Evolutionary conservation across 2,888 invertebrate species (phyloP).

Genomic region (Lasioglossum lativentre): DNA sequence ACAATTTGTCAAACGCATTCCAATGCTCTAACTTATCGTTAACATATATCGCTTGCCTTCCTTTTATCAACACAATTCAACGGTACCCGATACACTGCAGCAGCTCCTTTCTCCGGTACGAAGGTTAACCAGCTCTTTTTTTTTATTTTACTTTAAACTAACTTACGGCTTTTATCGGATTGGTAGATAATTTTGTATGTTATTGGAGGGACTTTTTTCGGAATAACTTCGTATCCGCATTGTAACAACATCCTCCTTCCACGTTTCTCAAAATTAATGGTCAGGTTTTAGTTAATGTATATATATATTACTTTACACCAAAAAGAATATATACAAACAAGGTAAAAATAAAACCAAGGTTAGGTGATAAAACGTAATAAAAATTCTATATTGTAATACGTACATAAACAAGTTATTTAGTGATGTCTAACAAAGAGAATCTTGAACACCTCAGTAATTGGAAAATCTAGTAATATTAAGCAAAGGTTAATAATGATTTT

Average conservation of each 20-base stretch:
- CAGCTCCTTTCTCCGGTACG: slow-evolving; percentile 45
- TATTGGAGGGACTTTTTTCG: neutral
- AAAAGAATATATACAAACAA: neutral
- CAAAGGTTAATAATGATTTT: too few relatives aligned
- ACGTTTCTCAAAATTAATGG: neutral
- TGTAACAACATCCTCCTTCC: neutral
- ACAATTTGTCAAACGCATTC: neutral
- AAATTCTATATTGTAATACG: too few relatives aligned
- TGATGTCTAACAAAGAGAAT: too few relatives aligned
- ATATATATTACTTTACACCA: too few relatives aligned
- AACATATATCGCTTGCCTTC: slow-evolving; percentile 8
- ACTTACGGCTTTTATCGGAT: slow-evolving; percentile 14
- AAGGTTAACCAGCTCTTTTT: slow-evolving; percentile 51
- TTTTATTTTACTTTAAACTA: slow-evolving; percentile 27
- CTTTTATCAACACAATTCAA: slow-evolving; percentile 41
- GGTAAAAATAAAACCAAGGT: neutral
- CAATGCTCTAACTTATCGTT: slow-evolving; percentile 11
- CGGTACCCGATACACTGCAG: slow-evolving; percentile 23
- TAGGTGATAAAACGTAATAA: too few relatives aligned
- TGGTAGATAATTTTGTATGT: slow-evolving; percentile 30
- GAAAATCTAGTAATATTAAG: too few relatives aligned
- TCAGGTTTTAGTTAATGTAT: neutral
- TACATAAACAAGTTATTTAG: too few relatives aligned
- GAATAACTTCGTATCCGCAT: neutral
- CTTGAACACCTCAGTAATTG: too few relatives aligned